These are phyloP conservation scores for Pungitius pungitius DNA, from an alignment of 2,113 vertebrate species.

Conservation along the genomic window DNA sequence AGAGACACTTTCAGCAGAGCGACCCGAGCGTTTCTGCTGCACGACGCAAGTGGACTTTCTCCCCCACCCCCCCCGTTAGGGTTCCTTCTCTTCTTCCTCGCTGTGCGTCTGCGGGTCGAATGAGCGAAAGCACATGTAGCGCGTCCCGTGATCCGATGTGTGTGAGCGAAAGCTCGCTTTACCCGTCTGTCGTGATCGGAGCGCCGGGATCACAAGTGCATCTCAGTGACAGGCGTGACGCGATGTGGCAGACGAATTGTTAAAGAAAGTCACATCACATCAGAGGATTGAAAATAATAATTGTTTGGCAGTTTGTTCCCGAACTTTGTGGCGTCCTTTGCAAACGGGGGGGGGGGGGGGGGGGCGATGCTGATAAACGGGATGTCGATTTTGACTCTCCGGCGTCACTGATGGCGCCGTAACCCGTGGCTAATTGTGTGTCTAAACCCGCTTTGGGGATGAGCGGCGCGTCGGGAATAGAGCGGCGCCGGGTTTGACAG, in stretches of 20 bases:
- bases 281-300: conserved; percentile 41
- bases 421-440: conserved; percentile 78
- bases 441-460: conserved; percentile 72
- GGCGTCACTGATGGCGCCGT: conserved; percentile 47
- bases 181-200: too few species aligned
- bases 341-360: not conserved
- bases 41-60: conserved; percentile 61
- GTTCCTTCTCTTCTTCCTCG: conserved; percentile 36
- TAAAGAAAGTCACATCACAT: conserved; percentile 51
- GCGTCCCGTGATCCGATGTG: too few species aligned
- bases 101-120: too few species aligned
- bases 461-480: conserved; percentile 64
- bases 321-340: conserved; percentile 42
- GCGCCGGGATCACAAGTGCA: conserved; percentile 45
- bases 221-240: conserved; percentile 65
- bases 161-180: too few species aligned
- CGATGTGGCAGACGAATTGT: conserved; percentile 62
- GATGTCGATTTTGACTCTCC: conserved; percentile 26
- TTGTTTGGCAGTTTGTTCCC: conserved; percentile 33
- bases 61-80: conserved; percentile 53
- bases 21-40: too few species aligned
- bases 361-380: conserved; percentile 6
- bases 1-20: conserved; percentile 58
- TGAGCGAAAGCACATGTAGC: too few species aligned
- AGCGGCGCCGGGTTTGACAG: conserved; percentile 75